These are phyloP conservation scores for Anorthoa munda DNA, from an alignment of 2,888 invertebrate genomes.

Conservation along the genomic window DNA sequence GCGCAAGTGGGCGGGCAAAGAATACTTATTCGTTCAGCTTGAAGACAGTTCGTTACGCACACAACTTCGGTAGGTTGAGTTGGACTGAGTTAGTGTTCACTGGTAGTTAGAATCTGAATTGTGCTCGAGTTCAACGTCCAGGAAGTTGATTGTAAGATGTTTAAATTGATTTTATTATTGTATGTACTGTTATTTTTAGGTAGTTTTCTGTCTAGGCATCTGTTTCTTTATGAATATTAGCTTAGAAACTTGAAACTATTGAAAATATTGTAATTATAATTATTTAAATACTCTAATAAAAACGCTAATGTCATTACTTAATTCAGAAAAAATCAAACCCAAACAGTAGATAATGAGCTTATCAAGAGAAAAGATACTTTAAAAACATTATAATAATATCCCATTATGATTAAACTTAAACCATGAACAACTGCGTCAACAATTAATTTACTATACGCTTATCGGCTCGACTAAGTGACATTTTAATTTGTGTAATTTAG, in stretches of 20 bases:
- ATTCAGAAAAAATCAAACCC: too few species aligned
- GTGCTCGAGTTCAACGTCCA: conserved; percentile 12
- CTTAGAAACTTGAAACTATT: too few species aligned
- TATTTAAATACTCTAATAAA: too few species aligned
- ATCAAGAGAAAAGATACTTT: too few species aligned
- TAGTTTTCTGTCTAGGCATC: neutral
- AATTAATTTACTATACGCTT: conserved; percentile 56
- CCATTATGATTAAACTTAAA: conserved; percentile 40
- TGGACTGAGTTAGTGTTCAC: conserved; percentile 38
- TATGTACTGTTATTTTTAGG: neutral
- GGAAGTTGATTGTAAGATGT: conserved; percentile 10
- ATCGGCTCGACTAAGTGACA: conserved; percentile 58
- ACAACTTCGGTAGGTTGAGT: conserved; percentile 46
- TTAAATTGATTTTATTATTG: conserved; percentile 1
- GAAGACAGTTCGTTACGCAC: conserved; percentile 62
- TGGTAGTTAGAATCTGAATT: conserved; percentile 23
- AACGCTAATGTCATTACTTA: neutral
- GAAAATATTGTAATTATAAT: too few species aligned
- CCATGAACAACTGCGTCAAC: conserved; percentile 46
- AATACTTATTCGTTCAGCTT: conserved; percentile 60
- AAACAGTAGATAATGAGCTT: too few species aligned
- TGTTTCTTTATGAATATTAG: neutral
- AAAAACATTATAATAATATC: too few species aligned
- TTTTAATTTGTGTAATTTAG: conserved; percentile 64
- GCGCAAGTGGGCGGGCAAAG: conserved; percentile 44